Evolutionary conservation across 2,888 invertebrate species (phyloP).

Genomic region (Kuschelorhynchus macadamiae): DNA sequence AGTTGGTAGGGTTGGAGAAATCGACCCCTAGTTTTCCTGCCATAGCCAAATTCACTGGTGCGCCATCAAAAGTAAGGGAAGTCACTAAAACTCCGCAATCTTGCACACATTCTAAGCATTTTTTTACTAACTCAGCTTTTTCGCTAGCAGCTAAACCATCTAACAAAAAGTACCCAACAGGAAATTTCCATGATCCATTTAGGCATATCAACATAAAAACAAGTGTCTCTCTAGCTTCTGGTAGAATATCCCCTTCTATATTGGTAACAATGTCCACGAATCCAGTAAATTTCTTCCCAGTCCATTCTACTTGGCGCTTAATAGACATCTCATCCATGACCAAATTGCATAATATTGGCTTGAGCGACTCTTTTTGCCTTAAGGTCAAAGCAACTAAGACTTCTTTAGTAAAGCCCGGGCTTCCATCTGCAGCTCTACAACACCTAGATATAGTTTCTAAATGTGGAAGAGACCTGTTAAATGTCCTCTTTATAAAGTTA

Average conservation of each 20-base stretch:
- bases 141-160: neutral
- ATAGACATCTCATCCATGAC: conserved; percentile 32
- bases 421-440: conserved; percentile 47
- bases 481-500: conserved; percentile 35
- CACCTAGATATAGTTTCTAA: conserved; percentile 48
- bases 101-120: neutral
- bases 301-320: conserved; percentile 8
- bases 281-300: neutral
- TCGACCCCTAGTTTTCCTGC: conserved; percentile 43
- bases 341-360: conserved; percentile 11
- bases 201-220: conserved; percentile 48
- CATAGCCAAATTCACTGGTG: conserved; percentile 21
- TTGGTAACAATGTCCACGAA: conserved; percentile 30
- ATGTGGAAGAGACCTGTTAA: conserved; percentile 47
- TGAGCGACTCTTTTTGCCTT: conserved; percentile 9
- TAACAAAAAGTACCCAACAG: conserved; percentile 21
- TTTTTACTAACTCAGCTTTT: neutral
- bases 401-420: conserved; percentile 54
- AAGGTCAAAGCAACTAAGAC: conserved; percentile 48
- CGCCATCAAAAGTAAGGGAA: neutral
- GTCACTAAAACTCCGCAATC: neutral
- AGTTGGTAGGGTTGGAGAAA: conserved; percentile 30
- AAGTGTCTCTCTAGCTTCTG: conserved; percentile 49
- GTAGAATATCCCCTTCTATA: conserved; percentile 49
- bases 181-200: conserved; percentile 5